These are phyloP conservation scores for Mesorhabditis belari DNA, from an alignment of 2,888 invertebrate species.

Conservation along the genomic window DNA sequence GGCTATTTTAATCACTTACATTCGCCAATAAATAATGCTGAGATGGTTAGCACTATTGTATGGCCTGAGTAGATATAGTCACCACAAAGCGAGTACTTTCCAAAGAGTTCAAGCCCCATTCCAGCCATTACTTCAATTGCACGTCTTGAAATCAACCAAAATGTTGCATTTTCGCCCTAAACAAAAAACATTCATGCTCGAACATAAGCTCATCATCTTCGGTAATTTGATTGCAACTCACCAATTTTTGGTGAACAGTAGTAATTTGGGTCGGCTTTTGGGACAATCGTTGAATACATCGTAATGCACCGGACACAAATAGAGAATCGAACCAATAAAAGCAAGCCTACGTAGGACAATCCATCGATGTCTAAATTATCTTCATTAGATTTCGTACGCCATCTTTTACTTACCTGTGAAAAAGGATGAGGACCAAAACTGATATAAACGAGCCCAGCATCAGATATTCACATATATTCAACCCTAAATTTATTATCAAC, in stretches of 20 bases:
- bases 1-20: no score
- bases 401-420: no score
- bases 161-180: slow-evolving; percentile 42
- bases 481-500: slow-evolving; percentile 59
- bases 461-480: slow-evolving; percentile 76
- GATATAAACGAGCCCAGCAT: slow-evolving; percentile 75
- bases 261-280: slow-evolving; percentile 75
- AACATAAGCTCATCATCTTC: no score
- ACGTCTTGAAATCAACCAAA: slow-evolving; percentile 55
- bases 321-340: slow-evolving; percentile 42
- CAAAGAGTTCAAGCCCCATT: slow-evolving; percentile 75
- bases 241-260: slow-evolving; percentile 72
- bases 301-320: slow-evolving; percentile 47
- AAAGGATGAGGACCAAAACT: slow-evolving; percentile 70
- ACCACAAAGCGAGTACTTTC: slow-evolving; percentile 77
- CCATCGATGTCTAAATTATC: slow-evolving; percentile 49
- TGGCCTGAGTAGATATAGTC: slow-evolving; percentile 89
- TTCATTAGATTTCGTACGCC: no score
- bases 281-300: slow-evolving; percentile 58
- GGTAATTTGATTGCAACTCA: not conserved
- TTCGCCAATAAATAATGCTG: slow-evolving; percentile 69
- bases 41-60: slow-evolving; percentile 78
- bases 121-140: slow-evolving; percentile 77
- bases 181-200: no score
- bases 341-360: slow-evolving; percentile 41